A percentile compares a stretch with the other conserved stretches of the same genome.
These are phyloP conservation scores for Antennarius maculatus DNA, from an alignment of 2,797 vertebrate species.

Conservation along the genomic window DNA sequence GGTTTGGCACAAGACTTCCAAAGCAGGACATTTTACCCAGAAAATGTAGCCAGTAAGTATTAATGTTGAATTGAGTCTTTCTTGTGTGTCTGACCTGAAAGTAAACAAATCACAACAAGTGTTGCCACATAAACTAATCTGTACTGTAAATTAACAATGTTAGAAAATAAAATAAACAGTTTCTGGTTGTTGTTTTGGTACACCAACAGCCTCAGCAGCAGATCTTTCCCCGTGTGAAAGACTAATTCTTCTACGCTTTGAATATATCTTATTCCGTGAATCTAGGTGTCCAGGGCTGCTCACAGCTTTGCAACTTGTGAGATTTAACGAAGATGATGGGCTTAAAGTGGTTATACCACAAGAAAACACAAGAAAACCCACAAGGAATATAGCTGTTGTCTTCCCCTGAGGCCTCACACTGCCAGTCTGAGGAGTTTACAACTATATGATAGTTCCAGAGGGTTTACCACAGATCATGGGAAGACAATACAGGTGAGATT, in stretches of 20 bases:
- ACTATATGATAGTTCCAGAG: slow-evolving; percentile 78
- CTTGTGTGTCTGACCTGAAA: slow-evolving; percentile 81
- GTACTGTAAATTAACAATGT: slow-evolving; percentile 59
- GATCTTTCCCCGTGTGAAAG: slow-evolving; percentile 64
- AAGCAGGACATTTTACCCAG: slow-evolving; percentile 80
- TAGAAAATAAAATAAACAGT: slow-evolving; percentile 76
- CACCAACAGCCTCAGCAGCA: slow-evolving; percentile 65
- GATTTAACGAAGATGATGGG: slow-evolving; percentile 83
- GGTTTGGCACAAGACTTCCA: slow-evolving; percentile 83
- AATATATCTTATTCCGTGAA: slow-evolving; percentile 85
- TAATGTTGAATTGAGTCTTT: slow-evolving; percentile 82
- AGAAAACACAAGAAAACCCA: slow-evolving; percentile 65
- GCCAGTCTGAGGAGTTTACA: slow-evolving; percentile 77
- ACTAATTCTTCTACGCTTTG: slow-evolving; percentile 84
- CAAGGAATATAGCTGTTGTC: slow-evolving; percentile 80
- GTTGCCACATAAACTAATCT: slow-evolving; percentile 74
- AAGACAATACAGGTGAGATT: slow-evolving; percentile 80
- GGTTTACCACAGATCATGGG: slow-evolving; percentile 80
- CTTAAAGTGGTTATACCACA: slow-evolving; percentile 82
- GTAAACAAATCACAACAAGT: slow-evolving; percentile 84
- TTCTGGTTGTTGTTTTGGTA: slow-evolving; percentile 76
- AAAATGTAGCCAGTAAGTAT: slow-evolving; percentile 87
- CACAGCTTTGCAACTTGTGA: slow-evolving; percentile 83
- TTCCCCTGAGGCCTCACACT: slow-evolving; percentile 78
- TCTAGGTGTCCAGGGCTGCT: slow-evolving; percentile 85